These are phyloP conservation scores for Diorhabda sublineata DNA, from an alignment of 1,140 invertebrate species.

Conservation along the genomic window DNA sequence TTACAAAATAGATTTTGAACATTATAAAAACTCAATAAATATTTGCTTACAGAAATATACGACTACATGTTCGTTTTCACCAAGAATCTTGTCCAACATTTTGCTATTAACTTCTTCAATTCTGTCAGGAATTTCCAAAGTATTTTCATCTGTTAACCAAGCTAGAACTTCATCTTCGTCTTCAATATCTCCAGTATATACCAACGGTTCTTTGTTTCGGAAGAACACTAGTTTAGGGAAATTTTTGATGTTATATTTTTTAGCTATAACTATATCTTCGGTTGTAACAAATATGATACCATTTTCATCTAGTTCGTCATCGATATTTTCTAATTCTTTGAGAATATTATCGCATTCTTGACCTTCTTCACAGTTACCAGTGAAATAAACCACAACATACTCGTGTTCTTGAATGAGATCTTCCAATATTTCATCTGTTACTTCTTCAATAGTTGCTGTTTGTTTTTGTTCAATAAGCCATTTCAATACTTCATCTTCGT, in stretches of 20 bases:
- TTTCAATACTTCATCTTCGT: slow-evolving; percentile 85
- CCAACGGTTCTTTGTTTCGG: slow-evolving; percentile 79
- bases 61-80: slow-evolving; percentile 83
- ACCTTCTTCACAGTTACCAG: slow-evolving; percentile 82
- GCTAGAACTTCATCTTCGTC: slow-evolving; percentile 87
- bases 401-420: slow-evolving; percentile 86
- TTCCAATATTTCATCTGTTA: slow-evolving; percentile 85
- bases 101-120: slow-evolving; percentile 90
- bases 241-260: slow-evolving; percentile 78
- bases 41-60: slow-evolving; percentile 85
- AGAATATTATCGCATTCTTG: slow-evolving; percentile 80
- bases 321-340: slow-evolving; percentile 85
- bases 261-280: slow-evolving; percentile 75
- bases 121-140: slow-evolving; percentile 83
- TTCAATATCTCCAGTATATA: slow-evolving; percentile 71
- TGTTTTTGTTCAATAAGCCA: slow-evolving; percentile 90
- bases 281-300: slow-evolving; percentile 93
- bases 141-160: slow-evolving; percentile 90
- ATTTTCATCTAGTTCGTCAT: slow-evolving; percentile 89
- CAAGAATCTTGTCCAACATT: slow-evolving; percentile 88
- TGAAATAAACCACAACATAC: slow-evolving; percentile 92
- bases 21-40: neutral
- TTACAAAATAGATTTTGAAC: no score
- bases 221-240: slow-evolving; percentile 88
- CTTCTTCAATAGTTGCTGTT: slow-evolving; percentile 89